phyloP scores from a whole-genome alignment of 2,113 vertebrate genomes.

The Cebidichthys violaceus region DNA sequence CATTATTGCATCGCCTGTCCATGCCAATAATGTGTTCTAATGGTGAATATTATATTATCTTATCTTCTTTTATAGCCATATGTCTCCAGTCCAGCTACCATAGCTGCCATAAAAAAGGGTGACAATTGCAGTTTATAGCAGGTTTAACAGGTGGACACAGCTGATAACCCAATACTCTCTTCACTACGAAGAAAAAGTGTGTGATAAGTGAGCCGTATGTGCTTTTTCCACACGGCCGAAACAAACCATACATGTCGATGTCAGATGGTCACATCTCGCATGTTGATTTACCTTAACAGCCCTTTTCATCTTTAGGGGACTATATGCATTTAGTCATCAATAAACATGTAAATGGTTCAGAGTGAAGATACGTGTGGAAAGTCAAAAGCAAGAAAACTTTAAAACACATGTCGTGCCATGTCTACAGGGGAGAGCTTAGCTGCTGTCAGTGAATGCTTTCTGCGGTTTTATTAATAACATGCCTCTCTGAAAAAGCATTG shows the following conservation, averaged over 20 bases:
- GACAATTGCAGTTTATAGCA: constrained; percentile 63
- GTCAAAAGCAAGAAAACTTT: neutral
- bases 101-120: constrained; percentile 68
- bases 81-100: constrained; percentile 53
- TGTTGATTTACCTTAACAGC: constrained; percentile 29
- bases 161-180: constrained; percentile 68
- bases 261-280: constrained; percentile 44
- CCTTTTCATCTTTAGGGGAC: constrained; percentile 5
- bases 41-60: constrained; percentile 50
- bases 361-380: neutral
- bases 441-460: constrained; percentile 66
- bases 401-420: neutral
- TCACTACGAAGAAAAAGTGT: constrained; percentile 9
- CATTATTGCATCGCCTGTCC: constrained; percentile 18
- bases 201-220: constrained; percentile 51
- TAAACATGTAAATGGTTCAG: neutral
- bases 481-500: constrained; percentile 65
- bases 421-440: constrained; percentile 33
- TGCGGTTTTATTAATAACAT: constrained; percentile 72
- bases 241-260: constrained; percentile 34
- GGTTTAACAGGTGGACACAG: constrained; percentile 64
- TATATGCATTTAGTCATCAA: neutral
- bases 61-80: constrained; percentile 71
- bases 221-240: constrained; percentile 43
- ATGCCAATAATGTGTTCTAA: constrained; percentile 48